phyloP scores from a whole-genome alignment of 2,888 invertebrate genomes.

The Cosmia trapezina region DNA sequence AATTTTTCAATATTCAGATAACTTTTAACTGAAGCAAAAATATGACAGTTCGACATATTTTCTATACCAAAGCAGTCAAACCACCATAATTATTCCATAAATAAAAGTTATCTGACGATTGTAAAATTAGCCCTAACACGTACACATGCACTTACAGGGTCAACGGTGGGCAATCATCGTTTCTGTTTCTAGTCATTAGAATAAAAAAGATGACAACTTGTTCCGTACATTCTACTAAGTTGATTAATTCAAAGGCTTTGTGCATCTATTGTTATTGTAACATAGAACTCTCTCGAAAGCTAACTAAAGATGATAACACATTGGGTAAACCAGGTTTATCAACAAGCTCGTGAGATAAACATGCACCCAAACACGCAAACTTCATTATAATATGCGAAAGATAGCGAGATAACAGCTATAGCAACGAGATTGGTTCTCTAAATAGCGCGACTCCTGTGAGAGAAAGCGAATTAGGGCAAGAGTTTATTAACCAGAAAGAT shows the following conservation, averaged over 20 bases:
- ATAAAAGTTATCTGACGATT: too few relatives aligned
- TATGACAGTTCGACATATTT: too few relatives aligned
- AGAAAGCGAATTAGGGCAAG: constrained; percentile 60
- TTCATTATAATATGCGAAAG: constrained; percentile 30
- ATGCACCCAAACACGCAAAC: constrained; percentile 28
- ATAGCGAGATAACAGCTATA: constrained; percentile 45
- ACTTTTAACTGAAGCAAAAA: too few relatives aligned
- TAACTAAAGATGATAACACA: neutral
- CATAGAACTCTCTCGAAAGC: constrained; percentile 6
- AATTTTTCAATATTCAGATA: too few relatives aligned
- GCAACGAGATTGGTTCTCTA: constrained; percentile 44
- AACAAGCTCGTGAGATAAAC: constrained; percentile 11
- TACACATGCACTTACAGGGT: too few relatives aligned
- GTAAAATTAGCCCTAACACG: too few relatives aligned
- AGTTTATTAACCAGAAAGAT: constrained; percentile 71
- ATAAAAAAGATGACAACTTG: neutral
- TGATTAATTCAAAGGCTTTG: too few relatives aligned
- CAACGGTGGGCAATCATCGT: neutral
- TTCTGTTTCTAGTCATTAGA: too few relatives aligned
- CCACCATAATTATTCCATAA: too few relatives aligned
- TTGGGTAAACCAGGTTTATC: neutral
- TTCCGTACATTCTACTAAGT: neutral
- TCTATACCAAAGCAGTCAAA: too few relatives aligned
- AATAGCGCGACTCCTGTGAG: constrained; percentile 48
- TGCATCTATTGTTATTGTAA: neutral